Evolutionary conservation across 2,113 vertebrate genomes (phyloP).

Genomic region (Ariopsis seemanni): DNA sequence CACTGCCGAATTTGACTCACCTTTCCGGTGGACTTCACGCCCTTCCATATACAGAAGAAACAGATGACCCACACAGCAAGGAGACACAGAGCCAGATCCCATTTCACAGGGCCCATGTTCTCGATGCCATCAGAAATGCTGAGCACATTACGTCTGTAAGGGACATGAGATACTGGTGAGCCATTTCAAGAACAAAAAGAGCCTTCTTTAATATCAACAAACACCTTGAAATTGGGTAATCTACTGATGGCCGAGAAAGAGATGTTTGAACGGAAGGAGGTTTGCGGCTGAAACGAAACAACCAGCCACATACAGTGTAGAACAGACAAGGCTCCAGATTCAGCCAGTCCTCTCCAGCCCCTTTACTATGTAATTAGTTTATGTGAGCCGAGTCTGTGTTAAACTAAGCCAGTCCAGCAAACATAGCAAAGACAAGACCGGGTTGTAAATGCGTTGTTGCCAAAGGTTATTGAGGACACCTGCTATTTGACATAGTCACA

Average conservation of each 20-base stretch:
- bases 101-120: conserved; percentile 83
- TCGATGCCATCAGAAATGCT: conserved; percentile 87
- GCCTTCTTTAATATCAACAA: conserved; percentile 3
- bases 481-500: background rate
- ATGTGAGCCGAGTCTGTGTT: conserved; percentile 4
- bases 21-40: conserved; percentile 95
- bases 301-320: background rate
- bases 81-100: conserved; percentile 95
- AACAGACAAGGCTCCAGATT: conserved; percentile 14
- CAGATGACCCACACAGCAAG: conserved; percentile 93
- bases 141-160: conserved; percentile 86
- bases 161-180: conserved; percentile 27
- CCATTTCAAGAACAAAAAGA: background rate
- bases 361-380: conserved; percentile 36
- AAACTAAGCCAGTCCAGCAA: background rate
- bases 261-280: conserved; percentile 10
- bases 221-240: background rate
- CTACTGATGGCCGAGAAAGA: background rate
- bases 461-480: conserved; percentile 30
- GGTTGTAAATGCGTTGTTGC: conserved; percentile 6
- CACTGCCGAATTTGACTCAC: conserved; percentile 66
- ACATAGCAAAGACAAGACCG: background rate
- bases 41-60: conserved; percentile 99
- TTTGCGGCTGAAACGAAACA: conserved; percentile 23
- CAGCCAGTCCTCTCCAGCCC: conserved; percentile 32